Percentiles rank a stretch among this genome's conserved stretches.
These are phyloP conservation scores for Menidia beryllina DNA, from an alignment of 2,113 vertebrate species.

Conservation along the genomic window DNA sequence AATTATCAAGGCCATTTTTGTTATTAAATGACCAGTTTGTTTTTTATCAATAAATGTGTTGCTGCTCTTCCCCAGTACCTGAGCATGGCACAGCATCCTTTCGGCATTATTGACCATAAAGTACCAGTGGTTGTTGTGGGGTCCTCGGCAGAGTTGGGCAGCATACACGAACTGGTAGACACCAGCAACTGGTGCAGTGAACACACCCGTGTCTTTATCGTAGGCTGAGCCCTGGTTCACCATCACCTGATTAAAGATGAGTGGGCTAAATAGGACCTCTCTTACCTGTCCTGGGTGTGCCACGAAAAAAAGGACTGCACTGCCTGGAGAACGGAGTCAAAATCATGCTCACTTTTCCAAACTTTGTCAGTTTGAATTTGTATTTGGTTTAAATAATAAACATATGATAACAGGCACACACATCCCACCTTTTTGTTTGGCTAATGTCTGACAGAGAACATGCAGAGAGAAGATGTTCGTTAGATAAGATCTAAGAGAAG, in stretches of 20 bases:
- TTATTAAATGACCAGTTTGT: too few species aligned
- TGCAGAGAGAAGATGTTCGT: neutral
- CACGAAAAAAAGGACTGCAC: conserved; percentile 28
- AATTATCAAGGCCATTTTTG: too few species aligned
- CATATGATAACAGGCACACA: too few species aligned
- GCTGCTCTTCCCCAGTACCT: conserved; percentile 7
- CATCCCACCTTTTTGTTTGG: conserved; percentile 21
- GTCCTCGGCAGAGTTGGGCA: conserved; percentile 41
- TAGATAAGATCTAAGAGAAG: neutral
- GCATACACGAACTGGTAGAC: conserved; percentile 49
- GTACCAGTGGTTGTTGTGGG: neutral
- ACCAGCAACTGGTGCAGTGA: conserved; percentile 22
- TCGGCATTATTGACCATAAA: neutral
- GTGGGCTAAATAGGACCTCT: conserved; percentile 7
- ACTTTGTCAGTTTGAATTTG: too few species aligned
- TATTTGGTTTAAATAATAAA: too few species aligned
- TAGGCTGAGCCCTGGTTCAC: conserved; percentile 48
- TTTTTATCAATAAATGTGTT: too few species aligned
- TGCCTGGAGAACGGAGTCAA: conserved; percentile 21
- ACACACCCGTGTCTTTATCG: conserved; percentile 20
- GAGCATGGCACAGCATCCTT: conserved; percentile 20
- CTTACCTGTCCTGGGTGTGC: conserved; percentile 24
- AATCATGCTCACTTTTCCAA: neutral
- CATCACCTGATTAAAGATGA: conserved; percentile 32
- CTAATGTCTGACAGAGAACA: neutral